Base-by-base conservation (phyloP, 2,797 vertebrate species). In the Neosilurus hyrtlii region DNA sequence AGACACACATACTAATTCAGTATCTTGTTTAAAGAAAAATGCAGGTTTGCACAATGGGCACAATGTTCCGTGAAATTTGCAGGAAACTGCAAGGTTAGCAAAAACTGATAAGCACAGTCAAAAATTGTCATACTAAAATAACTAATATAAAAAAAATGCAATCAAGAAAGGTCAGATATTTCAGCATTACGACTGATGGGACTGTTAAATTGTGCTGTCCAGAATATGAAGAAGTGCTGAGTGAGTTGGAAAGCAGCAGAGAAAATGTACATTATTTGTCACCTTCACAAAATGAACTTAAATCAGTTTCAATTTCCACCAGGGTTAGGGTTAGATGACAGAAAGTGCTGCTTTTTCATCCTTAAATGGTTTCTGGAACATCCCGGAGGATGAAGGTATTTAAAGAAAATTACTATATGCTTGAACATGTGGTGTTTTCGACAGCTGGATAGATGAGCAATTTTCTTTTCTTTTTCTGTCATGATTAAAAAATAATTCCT, bases 371-470 rank as follows among this genome's bases (percentile, higher is more conserved):
- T 85, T 67, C 59, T 49, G 30, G 37, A 67, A 73, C 20, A 56
- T 54, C 56, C 51, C 6, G 37, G 16, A 74, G 20, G 30, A 70
- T 70, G 30, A 62, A 43, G 49, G 65, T 76, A 54, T 86, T 80
- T 75, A 76, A 63, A 71, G 72, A 75, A 70, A 56, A 81, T 86
- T 81, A 65, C 56, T 65, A 30, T 71, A 51, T 30, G 24, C 73
- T 59, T 49, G 52, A 9, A 71, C 35, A 77, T 78, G 49, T 59
- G 43, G 71, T 52, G 67, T 56, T n/a, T 51, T 66, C 26, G 66
- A 82, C 71, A 81, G 51, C 9, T 62, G 66, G 68, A 86, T 59
- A 43, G 18, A 86, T 79, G n/a, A 77, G 63, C 79, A 54, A 56
- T 35, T 73, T 72, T 67, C 52, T 37, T 66, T 18, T 61, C 37